Conservation (phyloP, 1,140 invertebrate genomes). For the Orius laevigatus region DNA sequence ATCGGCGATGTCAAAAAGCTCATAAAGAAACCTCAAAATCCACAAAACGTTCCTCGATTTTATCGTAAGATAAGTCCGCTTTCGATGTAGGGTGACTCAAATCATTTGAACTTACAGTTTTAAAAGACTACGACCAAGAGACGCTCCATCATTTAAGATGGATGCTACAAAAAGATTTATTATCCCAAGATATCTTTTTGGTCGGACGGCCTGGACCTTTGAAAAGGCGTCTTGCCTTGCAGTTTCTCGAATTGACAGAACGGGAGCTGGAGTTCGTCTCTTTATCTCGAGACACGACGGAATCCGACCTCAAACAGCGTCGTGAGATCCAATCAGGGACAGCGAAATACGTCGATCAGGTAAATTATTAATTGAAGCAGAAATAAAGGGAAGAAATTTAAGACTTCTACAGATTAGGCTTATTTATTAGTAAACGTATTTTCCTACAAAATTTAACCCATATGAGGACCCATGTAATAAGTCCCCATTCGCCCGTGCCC, state of each 20-base stretch:
- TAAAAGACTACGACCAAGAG: constrained; percentile 44
- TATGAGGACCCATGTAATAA: neutral
- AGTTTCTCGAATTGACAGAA: constrained; percentile 74
- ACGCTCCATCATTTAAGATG: constrained; percentile 70
- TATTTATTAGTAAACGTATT: neutral
- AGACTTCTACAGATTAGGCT: too few relatives aligned
- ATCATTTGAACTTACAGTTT: constrained; percentile 29
- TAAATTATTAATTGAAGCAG: constrained; percentile 24
- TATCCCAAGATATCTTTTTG: constrained; percentile 91
- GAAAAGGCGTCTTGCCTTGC: constrained; percentile 61
- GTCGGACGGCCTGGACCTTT: constrained; percentile 75
- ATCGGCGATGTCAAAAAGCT: constrained; percentile 60
- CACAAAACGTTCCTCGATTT: constrained; percentile 66
- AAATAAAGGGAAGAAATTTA: too few relatives aligned
- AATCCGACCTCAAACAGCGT: constrained; percentile 89
- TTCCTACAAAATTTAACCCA: too few relatives aligned
- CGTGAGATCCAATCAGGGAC: constrained; percentile 77
- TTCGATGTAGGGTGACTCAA: constrained; percentile 16
- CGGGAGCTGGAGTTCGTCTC: constrained; percentile 87
- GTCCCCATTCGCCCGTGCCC: neutral
- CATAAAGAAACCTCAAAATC: constrained; percentile 42
- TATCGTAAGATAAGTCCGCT: constrained; percentile 73
- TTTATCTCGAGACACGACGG: constrained; percentile 87
- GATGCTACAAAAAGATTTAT: constrained; percentile 85
- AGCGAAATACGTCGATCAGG: constrained; percentile 87